Evolutionary conservation across 2,113 vertebrate species (phyloP), one percentile per base, ranked within the genome.

Genomic region (Python bivittatus): DNA sequence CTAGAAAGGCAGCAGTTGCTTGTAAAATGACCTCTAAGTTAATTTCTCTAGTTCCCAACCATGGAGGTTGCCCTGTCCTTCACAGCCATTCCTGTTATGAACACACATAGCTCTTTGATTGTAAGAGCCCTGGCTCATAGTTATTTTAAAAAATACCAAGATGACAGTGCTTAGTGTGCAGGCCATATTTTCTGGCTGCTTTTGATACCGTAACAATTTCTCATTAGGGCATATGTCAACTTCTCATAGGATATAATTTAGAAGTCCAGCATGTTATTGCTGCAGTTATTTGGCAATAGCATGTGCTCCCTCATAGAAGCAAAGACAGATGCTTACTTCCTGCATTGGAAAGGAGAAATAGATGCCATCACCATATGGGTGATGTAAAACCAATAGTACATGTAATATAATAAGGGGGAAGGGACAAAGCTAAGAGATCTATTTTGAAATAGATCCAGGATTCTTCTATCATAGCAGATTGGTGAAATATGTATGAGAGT

Each of bases 281-380:
- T 61, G 57, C 23, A 88, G 38, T 89, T 15, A n/a, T 89, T 89
- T 89, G 61, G 61, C 48, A 72, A 48, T 68, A 89, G 88, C 29
- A 53, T 38, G 25, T 42, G 29, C 48, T 64, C 52, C 48, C 44
- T 33, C 25, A 48, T 60, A 64, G 48, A 72, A 53, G 44, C 88
- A 89, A 68, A 89, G 48, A 72, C 88, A 89, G 60, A 89, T 72
- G 61, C 27, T 89, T 27, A 72, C 58, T 64, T 64, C 27, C 58
- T 89, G 42, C 42, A 27, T 17, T 64, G 48, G 48, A 33, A 20
- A 23, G 38, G 33, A 61, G 58, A 61, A 88, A 61, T 60, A 57
- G 61, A 61, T 86, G 25, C 25, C 23, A 61, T 61, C n/a, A 48
- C 57, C 25, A 61, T 88, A 72, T 89, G 20, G 48, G 29, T 89